Percentiles rank a stretch among this genome's conserved stretches.
These are phyloP conservation scores for Drosophila asahinai DNA, from an alignment of 1,140 invertebrate genomes.

Conservation along the genomic window DNA sequence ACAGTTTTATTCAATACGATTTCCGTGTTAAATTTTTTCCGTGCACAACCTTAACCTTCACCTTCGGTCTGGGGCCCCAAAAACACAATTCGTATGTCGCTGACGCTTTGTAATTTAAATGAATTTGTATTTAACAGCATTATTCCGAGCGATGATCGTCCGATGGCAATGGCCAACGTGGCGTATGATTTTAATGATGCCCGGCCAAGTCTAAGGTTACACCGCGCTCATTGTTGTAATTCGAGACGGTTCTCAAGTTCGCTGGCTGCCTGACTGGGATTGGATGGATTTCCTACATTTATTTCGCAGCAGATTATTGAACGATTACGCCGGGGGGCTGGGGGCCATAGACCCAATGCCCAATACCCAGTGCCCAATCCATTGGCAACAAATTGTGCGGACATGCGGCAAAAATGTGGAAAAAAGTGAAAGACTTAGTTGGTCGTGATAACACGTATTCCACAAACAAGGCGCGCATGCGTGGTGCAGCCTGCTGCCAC, in stretches of 20 bases:
- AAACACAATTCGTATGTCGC: conserved; percentile 37
- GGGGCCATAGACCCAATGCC: not conserved
- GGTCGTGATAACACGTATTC: conserved; percentile 81
- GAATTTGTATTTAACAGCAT: conserved; percentile 68
- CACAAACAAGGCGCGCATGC: conserved; percentile 68
- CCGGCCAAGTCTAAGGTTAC: conserved; percentile 73
- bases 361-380: conserved; percentile 21
- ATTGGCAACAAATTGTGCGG: conserved; percentile 48
- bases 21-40: not conserved
- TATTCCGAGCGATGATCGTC: conserved; percentile 45
- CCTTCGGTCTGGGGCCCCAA: conserved; percentile 47
- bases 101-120: conserved; percentile 72
- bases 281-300: conserved; percentile 38
- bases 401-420: conserved; percentile 43
- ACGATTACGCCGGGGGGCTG: conserved; percentile 29
- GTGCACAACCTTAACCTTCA: conserved; percentile 60
- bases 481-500: conserved; percentile 45
- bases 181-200: conserved; percentile 67
- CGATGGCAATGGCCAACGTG: conserved; percentile 52
- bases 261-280: conserved; percentile 9
- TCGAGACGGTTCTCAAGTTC: conserved; percentile 66
- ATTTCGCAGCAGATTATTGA: conserved; percentile 55
- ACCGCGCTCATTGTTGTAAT: conserved; percentile 51
- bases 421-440: conserved; percentile 56
- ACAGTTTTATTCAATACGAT: not conserved